These are phyloP conservation scores for Brachyistius frenatus DNA, from an alignment of 2,113 vertebrate species.

Conservation along the genomic window DNA sequence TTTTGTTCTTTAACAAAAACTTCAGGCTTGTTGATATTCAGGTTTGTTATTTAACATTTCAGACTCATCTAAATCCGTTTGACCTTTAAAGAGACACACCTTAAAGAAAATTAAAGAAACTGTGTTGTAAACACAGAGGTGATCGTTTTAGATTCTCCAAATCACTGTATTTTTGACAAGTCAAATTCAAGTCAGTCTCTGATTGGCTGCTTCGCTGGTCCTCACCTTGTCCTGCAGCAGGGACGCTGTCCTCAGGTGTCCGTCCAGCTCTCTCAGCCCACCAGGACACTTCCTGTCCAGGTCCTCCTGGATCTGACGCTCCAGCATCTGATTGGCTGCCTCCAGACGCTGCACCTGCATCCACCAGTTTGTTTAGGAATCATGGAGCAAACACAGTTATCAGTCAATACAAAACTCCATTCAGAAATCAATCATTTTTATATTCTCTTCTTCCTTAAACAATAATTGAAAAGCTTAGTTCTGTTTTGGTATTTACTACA, in stretches of 20 bases:
- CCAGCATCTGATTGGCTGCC: conserved; percentile 59
- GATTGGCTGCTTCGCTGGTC: neutral
- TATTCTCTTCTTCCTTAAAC: too few species aligned
- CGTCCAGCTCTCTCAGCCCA: conserved; percentile 21
- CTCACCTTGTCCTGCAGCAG: conserved; percentile 54
- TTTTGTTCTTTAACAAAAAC: too few species aligned
- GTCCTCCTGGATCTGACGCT: conserved; percentile 43
- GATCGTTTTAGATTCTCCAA: too few species aligned
- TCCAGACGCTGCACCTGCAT: conserved; percentile 55
- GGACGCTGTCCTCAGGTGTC: conserved; percentile 20
- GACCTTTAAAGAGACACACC: too few species aligned
- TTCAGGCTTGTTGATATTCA: too few species aligned
- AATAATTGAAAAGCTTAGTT: too few species aligned
- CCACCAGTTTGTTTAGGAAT: neutral
- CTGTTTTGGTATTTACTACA: too few species aligned
- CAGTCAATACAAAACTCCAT: neutral
- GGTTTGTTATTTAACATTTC: too few species aligned
- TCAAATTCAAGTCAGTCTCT: neutral
- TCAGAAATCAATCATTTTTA: neutral
- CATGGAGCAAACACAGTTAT: too few species aligned
- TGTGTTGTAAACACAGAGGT: too few species aligned
- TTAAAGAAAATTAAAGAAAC: too few species aligned
- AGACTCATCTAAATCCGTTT: too few species aligned
- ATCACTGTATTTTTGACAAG: neutral
- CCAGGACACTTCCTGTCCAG: conserved; percentile 43